These are phyloP conservation scores for Hypercompe scribonia DNA, from an alignment of 2,888 invertebrate genomes.

Conservation along the genomic window DNA sequence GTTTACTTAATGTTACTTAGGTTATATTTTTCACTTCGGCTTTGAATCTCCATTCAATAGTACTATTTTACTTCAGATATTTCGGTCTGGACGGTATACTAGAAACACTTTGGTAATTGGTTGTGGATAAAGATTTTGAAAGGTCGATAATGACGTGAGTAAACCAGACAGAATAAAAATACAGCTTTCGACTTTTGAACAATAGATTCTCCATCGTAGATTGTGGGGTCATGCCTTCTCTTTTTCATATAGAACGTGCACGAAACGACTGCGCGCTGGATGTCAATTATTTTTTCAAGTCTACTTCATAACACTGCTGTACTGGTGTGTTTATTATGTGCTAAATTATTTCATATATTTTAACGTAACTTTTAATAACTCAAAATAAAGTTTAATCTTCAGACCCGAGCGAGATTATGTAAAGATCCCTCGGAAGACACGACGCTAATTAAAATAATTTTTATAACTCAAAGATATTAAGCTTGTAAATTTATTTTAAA, in stretches of 20 bases:
- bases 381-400: neutral
- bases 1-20: slow-evolving; percentile 12
- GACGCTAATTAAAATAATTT: neutral
- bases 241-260: neutral
- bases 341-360: too few species aligned
- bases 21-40: neutral
- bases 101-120: neutral
- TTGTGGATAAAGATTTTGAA: neutral
- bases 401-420: neutral
- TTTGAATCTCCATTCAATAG: neutral
- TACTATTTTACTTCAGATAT: neutral
- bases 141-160: neutral
- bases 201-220: neutral
- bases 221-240: neutral
- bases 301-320: neutral
- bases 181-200: neutral
- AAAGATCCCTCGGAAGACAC: neutral
- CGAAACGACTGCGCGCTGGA: neutral
- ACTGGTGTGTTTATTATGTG: neutral
- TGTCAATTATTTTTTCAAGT: neutral
- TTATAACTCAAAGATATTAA: neutral
- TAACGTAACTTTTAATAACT: neutral
- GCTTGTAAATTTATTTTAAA: neutral
- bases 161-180: neutral
- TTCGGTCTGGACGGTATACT: neutral